Percentiles rank a stretch among this genome's conserved stretches.
Conservation (phyloP, 1,140 invertebrate species). For the Antheraea mylitta region DNA sequence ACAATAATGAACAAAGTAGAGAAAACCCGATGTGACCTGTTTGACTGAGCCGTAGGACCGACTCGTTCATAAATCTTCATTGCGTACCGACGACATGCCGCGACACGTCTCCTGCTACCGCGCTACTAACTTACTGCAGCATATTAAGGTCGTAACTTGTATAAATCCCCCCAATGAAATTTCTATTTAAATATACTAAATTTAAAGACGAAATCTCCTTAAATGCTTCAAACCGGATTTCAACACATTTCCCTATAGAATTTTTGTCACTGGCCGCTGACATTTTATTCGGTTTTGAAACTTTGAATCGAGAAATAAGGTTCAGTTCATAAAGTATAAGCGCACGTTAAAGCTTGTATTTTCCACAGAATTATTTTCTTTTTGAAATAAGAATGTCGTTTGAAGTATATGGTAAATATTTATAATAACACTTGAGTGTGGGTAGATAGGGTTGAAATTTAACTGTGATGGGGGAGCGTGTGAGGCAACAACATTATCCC, state of each 20-base stretch:
- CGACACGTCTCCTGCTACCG: slow-evolving; percentile 73
- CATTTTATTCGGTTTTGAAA: background rate
- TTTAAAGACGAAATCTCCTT: slow-evolving; percentile 24
- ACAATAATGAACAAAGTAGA: slow-evolving; percentile 35
- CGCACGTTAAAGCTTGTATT: slow-evolving; percentile 58
- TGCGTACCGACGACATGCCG: slow-evolving; percentile 74
- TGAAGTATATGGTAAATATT: slow-evolving; percentile 9
- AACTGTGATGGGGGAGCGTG: slow-evolving; percentile 8
- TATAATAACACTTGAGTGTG: slow-evolving; percentile 22
- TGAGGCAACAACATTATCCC: slow-evolving; percentile 66
- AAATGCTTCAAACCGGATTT: slow-evolving; percentile 15
- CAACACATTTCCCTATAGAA: slow-evolving; percentile 37
- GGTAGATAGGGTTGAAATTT: slow-evolving; percentile 26
- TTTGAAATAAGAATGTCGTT: slow-evolving; percentile 47
- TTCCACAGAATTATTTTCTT: slow-evolving; percentile 55
- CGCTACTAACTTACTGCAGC: slow-evolving; percentile 39
- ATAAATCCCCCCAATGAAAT: slow-evolving; percentile 18
- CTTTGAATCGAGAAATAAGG: slow-evolving; percentile 33
- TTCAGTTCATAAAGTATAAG: slow-evolving; percentile 36
- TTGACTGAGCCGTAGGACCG: slow-evolving; percentile 43
- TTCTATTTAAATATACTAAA: slow-evolving; percentile 23
- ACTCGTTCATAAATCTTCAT: slow-evolving; percentile 76
- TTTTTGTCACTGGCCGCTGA: slow-evolving; percentile 13
- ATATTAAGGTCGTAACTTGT: slow-evolving; percentile 40
- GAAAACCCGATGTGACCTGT: slow-evolving; percentile 44